Evolutionary conservation across 1,140 invertebrate species (phyloP).

Genomic region (Camponotus vicinus): DNA sequence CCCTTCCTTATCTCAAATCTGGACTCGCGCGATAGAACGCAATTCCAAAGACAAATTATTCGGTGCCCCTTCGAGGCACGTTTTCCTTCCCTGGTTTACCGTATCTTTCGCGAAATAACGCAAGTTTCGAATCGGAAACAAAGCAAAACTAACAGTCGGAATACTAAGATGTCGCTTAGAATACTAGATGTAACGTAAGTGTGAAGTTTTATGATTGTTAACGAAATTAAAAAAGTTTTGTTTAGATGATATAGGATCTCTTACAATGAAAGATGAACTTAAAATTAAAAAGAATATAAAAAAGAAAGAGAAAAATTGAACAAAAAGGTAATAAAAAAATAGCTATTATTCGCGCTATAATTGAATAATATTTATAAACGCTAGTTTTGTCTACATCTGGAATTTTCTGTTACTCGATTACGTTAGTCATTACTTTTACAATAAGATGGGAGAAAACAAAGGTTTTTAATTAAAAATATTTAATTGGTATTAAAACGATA

Average conservation of each 20-base stretch:
- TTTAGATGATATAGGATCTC: background rate
- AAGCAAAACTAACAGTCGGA: conserved; percentile 22
- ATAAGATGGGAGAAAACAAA: background rate
- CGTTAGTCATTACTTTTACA: background rate
- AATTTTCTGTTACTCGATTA: background rate
- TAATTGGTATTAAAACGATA: background rate
- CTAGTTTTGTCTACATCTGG: background rate
- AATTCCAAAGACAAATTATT: conserved; percentile 64
- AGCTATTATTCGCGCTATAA: background rate
- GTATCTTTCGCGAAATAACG: conserved; percentile 37
- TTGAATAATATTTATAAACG: background rate
- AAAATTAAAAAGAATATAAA: background rate
- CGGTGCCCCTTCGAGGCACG: conserved; percentile 42
- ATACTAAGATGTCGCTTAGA: background rate
- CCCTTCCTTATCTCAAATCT: conserved; percentile 38
- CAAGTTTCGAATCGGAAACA: conserved; percentile 53
- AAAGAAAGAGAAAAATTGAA: background rate
- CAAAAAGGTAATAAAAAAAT: background rate
- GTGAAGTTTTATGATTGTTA: background rate
- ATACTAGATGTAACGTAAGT: background rate
- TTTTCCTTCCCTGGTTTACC: conserved; percentile 39
- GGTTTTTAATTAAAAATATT: background rate
- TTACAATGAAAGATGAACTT: background rate
- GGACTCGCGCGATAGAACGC: conserved; percentile 42
- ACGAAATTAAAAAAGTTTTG: background rate